A percentile compares a stretch with the other conserved stretches of the same genome.
phyloP scores from a whole-genome alignment of 2,797 vertebrate genomes.

The Diplodus puntazzo region DNA sequence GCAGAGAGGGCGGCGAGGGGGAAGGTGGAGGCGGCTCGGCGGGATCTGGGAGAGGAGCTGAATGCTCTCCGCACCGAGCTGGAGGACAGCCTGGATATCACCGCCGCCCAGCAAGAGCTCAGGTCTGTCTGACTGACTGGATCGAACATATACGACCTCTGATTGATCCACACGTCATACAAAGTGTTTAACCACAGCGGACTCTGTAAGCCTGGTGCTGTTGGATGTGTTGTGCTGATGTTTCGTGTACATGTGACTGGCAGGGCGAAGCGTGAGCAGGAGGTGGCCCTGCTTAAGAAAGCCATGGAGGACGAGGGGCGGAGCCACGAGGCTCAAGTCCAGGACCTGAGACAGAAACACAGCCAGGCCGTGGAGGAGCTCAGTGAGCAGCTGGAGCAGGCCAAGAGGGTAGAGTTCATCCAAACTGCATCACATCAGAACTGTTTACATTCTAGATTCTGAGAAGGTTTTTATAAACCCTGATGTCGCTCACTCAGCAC shows the following conservation, averaged over 20 bases:
- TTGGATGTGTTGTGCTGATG: background rate
- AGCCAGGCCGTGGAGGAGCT: conserved; percentile 92
- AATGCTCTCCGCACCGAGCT: conserved; percentile 94
- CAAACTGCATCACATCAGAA: background rate
- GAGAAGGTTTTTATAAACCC: no score
- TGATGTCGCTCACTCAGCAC: background rate
- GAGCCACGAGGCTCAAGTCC: conserved; percentile 92
- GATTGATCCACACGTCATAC: no score
- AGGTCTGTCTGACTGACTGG: conserved; percentile 76
- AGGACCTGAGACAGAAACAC: conserved; percentile 96
- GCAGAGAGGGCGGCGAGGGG: conserved; percentile 89
- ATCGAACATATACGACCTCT: background rate
- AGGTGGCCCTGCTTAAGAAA: conserved; percentile 92
- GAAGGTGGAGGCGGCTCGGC: conserved; percentile 93
- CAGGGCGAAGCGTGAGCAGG: conserved; percentile 95
- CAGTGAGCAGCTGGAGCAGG: conserved; percentile 93
- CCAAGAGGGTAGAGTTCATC: conserved; percentile 87
- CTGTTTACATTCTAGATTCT: background rate
- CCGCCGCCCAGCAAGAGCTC: conserved; percentile 95
- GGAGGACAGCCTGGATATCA: conserved; percentile 97
- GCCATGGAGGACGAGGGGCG: conserved; percentile 94
- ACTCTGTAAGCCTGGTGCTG: background rate
- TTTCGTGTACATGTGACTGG: background rate
- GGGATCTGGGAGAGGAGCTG: conserved; percentile 94
- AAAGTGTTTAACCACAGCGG: background rate